Evolutionary conservation across 2,888 invertebrate genomes (phyloP).

Genomic region (Drosophila prolongata): DNA sequence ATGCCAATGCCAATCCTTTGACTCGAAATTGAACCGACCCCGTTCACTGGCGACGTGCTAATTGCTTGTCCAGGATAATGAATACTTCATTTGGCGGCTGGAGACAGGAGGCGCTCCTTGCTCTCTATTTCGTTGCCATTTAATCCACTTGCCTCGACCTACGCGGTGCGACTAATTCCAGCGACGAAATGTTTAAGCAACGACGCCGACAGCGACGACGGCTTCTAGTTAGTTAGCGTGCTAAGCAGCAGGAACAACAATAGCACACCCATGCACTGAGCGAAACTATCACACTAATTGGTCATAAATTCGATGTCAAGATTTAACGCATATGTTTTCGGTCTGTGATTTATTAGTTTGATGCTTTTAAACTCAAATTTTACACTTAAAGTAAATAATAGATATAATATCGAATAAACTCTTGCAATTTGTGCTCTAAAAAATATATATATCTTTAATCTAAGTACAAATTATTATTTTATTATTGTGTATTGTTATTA

Average conservation of each 20-base stretch:
- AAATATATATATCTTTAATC: too few species aligned
- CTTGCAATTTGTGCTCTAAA: too few species aligned
- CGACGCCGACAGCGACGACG: slow-evolving; percentile 30
- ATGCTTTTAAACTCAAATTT: too few species aligned
- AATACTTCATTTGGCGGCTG: slow-evolving; percentile 31
- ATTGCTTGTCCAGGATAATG: slow-evolving; percentile 69
- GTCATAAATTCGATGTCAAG: too few species aligned
- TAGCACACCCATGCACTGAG: slow-evolving; percentile 6
- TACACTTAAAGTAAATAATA: too few species aligned
- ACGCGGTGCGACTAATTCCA: slow-evolving; percentile 74
- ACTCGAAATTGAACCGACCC: slow-evolving; percentile 44
- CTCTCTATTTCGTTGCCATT: slow-evolving; percentile 47
- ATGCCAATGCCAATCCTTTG: slow-evolving; percentile 51
- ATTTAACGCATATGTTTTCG: too few species aligned
- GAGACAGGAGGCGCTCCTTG: slow-evolving; percentile 9
- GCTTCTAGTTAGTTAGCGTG: slow-evolving; percentile 51
- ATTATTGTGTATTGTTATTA: too few species aligned
- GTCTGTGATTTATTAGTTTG: too few species aligned
- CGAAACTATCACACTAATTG: not conserved
- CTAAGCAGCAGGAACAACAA: slow-evolving; percentile 44
- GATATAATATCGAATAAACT: too few species aligned
- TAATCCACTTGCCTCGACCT: slow-evolving; percentile 79
- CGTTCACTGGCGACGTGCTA: slow-evolving; percentile 48
- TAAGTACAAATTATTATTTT: too few species aligned
- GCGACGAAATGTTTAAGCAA: slow-evolving; percentile 61